Evolutionary conservation across 1,140 invertebrate genomes (phyloP).

Genomic region (Penaeus indicus): DNA sequence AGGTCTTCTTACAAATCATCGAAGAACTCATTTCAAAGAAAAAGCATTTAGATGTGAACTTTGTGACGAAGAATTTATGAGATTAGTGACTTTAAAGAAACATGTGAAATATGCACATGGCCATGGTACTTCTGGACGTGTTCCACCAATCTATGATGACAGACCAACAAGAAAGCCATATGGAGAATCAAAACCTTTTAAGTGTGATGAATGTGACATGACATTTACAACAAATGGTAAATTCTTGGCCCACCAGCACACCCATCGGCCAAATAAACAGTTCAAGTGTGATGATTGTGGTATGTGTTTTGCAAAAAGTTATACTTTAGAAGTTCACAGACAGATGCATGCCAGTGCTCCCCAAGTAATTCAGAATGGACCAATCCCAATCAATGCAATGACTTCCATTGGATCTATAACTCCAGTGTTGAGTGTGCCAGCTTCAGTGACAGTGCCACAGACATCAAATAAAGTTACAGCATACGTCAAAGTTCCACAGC

Average conservation of each 20-base stretch:
- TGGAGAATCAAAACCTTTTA: slow-evolving; percentile 55
- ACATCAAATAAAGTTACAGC: slow-evolving; percentile 44
- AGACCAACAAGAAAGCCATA: slow-evolving; percentile 50
- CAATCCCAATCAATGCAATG: slow-evolving; percentile 2
- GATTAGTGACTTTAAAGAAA: slow-evolving; percentile 59
- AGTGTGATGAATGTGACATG: slow-evolving; percentile 59
- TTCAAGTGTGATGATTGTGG: slow-evolving; percentile 60
- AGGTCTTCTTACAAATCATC: slow-evolving; percentile 57
- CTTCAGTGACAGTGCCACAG: slow-evolving; percentile 40
- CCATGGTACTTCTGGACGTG: slow-evolving; percentile 22
- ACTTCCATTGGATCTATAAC: slow-evolving; percentile 37
- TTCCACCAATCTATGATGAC: slow-evolving; percentile 50
- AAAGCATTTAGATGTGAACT: slow-evolving; percentile 61
- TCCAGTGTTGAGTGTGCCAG: slow-evolving; percentile 39
- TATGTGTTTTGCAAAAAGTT: slow-evolving; percentile 58
- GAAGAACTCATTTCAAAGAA: slow-evolving; percentile 57
- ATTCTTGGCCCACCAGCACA: slow-evolving; percentile 55
- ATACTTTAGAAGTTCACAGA: slow-evolving; percentile 56
- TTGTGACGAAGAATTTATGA: slow-evolving; percentile 57
- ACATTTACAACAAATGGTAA: slow-evolving; percentile 59
- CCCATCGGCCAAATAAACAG: slow-evolving; percentile 53
- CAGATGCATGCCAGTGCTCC: slow-evolving; percentile 54
- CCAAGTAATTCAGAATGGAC: slow-evolving; percentile 23
- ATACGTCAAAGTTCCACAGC: slow-evolving; percentile 51
- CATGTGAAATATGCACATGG: slow-evolving; percentile 61